Conservation (phyloP, 2,797 vertebrate genomes). For the Sciaenops ocellatus region DNA sequence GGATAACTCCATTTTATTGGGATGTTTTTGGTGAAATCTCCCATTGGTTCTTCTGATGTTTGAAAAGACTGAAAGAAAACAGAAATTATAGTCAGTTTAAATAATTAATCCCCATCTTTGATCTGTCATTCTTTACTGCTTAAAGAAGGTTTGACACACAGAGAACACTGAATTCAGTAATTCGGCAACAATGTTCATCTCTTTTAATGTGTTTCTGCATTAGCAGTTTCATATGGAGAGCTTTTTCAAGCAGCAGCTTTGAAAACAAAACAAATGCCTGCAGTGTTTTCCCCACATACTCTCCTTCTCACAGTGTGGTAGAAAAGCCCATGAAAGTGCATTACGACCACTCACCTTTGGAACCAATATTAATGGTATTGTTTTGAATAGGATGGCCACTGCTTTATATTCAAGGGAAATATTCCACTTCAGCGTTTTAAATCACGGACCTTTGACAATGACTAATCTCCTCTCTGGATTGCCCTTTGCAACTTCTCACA, state of each 20-base stretch:
- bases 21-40: neutral
- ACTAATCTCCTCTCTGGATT: constrained; percentile 55
- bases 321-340: constrained; percentile 24
- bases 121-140: neutral
- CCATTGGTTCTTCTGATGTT: neutral
- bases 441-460: constrained; percentile 57
- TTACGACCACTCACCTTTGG: constrained; percentile 37
- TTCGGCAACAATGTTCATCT: neutral
- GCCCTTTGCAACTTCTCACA: constrained; percentile 54
- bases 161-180: neutral
- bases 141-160: neutral
- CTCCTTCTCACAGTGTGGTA: neutral
- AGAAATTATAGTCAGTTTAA: neutral
- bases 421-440: constrained; percentile 58
- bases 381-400: constrained; percentile 38
- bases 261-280: constrained; percentile 4
- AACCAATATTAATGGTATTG: constrained; percentile 46
- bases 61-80: neutral
- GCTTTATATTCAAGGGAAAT: constrained; percentile 58
- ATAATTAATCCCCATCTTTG: neutral
- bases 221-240: neutral
- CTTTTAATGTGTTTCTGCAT: neutral
- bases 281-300: neutral
- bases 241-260: constrained; percentile 3
- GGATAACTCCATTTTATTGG: neutral